These are phyloP conservation scores for Novumbra hubbsi DNA, from an alignment of 2,797 vertebrate species.

Conservation along the genomic window DNA sequence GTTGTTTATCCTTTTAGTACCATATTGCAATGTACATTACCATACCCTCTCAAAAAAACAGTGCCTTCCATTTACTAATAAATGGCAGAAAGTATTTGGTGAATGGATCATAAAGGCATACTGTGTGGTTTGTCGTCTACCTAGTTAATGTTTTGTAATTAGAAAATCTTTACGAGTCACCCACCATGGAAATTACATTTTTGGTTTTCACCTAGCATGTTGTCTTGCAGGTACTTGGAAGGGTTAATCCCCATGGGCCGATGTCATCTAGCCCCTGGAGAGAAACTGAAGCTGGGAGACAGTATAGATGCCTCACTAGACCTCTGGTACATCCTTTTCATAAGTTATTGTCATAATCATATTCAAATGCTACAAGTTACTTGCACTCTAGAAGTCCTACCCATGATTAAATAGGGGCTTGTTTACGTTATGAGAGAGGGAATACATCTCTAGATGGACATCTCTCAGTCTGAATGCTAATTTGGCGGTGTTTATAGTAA, in stretches of 20 bases:
- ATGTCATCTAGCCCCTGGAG: constrained; percentile 43
- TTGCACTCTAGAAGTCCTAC: no score
- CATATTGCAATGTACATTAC: neutral
- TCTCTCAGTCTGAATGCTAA: no score
- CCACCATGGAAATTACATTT: neutral
- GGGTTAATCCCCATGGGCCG: constrained; percentile 53
- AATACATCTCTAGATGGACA: no score
- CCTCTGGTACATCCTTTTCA: constrained; percentile 47
- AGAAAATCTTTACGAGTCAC: neutral
- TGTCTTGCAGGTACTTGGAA: constrained; percentile 39
- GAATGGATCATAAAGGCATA: neutral
- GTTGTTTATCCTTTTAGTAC: no score
- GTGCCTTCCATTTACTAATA: neutral
- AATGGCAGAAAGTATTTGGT: neutral
- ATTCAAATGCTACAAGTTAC: no score
- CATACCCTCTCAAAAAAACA: neutral
- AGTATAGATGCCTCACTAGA: constrained; percentile 53
- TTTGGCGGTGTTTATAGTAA: no score
- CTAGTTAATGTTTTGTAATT: neutral
- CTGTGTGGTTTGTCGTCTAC: neutral
- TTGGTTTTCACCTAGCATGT: neutral
- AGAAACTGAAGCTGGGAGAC: constrained; percentile 39
- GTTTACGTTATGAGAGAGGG: no score
- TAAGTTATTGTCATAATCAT: neutral
- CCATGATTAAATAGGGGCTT: no score